These are phyloP conservation scores for Siniperca chuatsi DNA, from an alignment of 2,113 vertebrate species.

Conservation along the genomic window DNA sequence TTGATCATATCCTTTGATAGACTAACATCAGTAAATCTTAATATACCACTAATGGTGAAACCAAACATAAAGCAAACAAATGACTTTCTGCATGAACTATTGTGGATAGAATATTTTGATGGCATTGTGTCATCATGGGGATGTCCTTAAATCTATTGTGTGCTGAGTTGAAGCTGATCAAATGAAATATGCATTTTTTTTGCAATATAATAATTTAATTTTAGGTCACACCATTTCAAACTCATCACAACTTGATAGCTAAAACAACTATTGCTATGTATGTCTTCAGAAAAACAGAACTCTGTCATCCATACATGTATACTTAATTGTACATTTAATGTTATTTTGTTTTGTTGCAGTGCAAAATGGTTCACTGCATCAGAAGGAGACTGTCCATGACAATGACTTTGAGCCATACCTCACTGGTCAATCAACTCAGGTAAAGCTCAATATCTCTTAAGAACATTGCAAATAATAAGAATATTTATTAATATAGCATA, in stretches of 20 bases:
- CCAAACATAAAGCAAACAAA: not conserved
- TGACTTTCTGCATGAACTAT: not conserved
- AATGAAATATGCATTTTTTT: not conserved
- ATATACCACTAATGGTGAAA: not conserved
- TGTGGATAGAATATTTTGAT: not conserved
- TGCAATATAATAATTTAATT: not conserved
- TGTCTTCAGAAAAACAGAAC: not conserved
- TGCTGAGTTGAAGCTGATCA: not conserved
- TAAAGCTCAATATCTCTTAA: conserved; percentile 64
- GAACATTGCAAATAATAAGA: not conserved
- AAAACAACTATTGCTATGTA: not conserved
- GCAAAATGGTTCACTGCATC: conserved; percentile 97
- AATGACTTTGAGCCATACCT: conserved; percentile 97
- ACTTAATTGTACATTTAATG: conserved; percentile 33
- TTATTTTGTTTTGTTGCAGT: conserved; percentile 84
- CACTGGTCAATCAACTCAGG: conserved; percentile 95
- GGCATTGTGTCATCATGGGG: not conserved
- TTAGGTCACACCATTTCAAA: not conserved
- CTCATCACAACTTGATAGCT: not conserved
- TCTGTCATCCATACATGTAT: not conserved
- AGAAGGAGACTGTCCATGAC: conserved; percentile 95
- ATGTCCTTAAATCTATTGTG: not conserved
- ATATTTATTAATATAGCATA: too few species aligned
- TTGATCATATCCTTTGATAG: not conserved
- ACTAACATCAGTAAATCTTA: not conserved